These are phyloP conservation scores for Drosophila merina DNA, from an alignment of 2,888 invertebrate genomes.

Conservation along the genomic window DNA sequence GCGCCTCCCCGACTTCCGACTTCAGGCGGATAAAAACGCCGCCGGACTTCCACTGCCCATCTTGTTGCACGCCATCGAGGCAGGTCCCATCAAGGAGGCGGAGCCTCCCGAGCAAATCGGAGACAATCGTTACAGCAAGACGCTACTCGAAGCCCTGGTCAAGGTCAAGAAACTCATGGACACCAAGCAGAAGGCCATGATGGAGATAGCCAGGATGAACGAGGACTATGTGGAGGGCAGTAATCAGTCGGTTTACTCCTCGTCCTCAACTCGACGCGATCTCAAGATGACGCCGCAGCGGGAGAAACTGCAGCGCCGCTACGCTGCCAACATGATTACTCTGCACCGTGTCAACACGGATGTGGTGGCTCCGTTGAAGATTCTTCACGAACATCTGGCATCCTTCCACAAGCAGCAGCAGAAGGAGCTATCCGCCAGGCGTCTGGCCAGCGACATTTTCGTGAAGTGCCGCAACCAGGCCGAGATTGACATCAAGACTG, in stretches of 20 bases:
- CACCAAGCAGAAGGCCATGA: conserved; percentile 40
- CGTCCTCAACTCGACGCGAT: conserved; percentile 38
- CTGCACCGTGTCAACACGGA: conserved; percentile 52
- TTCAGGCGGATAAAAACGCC: conserved; percentile 31
- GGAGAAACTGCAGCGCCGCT: conserved; percentile 47
- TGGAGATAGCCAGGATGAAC: conserved; percentile 47
- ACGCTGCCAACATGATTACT: conserved; percentile 38
- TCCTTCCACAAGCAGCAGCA: conserved; percentile 18
- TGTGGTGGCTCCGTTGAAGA: conserved; percentile 40
- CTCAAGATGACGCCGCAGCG: conserved; percentile 21
- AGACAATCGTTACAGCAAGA: background rate
- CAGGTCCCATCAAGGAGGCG: background rate
- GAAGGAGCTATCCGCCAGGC: conserved; percentile 8
- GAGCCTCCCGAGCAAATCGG: background rate
- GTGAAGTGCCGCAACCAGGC: conserved; percentile 49
- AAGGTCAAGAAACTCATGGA: conserved; percentile 35
- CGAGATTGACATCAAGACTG: conserved; percentile 47
- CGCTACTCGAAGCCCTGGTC: conserved; percentile 43
- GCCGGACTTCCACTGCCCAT: conserved; percentile 11
- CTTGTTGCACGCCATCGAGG: conserved; percentile 23
- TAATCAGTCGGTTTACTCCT: background rate
- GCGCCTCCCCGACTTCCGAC: conserved; percentile 34
- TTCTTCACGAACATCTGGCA: conserved; percentile 35
- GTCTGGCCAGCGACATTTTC: conserved; percentile 18
- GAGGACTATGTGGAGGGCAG: conserved; percentile 30